A percentile compares a stretch with the other conserved stretches of the same genome.
phyloP scores from a whole-genome alignment of 2,797 vertebrate genomes.

The Lithobates pipiens region DNA sequence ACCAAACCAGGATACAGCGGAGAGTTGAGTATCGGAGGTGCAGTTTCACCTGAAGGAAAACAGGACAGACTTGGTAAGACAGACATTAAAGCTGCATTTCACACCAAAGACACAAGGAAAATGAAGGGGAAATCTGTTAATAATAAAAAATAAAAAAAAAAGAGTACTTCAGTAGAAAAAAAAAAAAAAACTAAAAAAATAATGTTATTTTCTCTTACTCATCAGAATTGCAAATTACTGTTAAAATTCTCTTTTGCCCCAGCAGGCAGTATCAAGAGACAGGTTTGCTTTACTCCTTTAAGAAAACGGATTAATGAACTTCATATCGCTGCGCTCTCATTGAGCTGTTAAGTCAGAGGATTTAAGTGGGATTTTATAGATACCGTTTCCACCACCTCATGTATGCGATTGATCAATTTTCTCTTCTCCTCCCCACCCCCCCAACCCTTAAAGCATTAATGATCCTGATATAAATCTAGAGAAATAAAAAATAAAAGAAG shows the following conservation, averaged over 20 bases:
- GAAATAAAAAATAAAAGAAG: constrained; percentile 46
- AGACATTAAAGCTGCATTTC: constrained; percentile 68
- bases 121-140: constrained; percentile 70
- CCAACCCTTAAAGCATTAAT: constrained; percentile 80
- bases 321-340: constrained; percentile 94
- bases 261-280: constrained; percentile 88
- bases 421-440: constrained; percentile 67
- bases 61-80: constrained; percentile 64
- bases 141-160: constrained; percentile 44
- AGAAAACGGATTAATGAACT: constrained; percentile 96
- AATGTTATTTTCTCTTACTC: constrained; percentile 87
- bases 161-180: constrained; percentile 21
- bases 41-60: constrained; percentile 79
- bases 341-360: constrained; percentile 99
- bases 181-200: constrained; percentile 67
- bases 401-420: constrained; percentile 95
- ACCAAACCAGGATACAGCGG: constrained; percentile 86
- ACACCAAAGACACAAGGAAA: constrained; percentile 64
- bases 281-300: constrained; percentile 93
- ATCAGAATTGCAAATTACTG: constrained; percentile 96
- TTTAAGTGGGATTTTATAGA: constrained; percentile 98
- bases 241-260: constrained; percentile 88
- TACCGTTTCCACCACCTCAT: constrained; percentile 98
- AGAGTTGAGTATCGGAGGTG: constrained; percentile 66
- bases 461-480: constrained; percentile 94